phyloP scores from a whole-genome alignment of 2,888 invertebrate genomes.

The Tenthredo distinguenda region DNA sequence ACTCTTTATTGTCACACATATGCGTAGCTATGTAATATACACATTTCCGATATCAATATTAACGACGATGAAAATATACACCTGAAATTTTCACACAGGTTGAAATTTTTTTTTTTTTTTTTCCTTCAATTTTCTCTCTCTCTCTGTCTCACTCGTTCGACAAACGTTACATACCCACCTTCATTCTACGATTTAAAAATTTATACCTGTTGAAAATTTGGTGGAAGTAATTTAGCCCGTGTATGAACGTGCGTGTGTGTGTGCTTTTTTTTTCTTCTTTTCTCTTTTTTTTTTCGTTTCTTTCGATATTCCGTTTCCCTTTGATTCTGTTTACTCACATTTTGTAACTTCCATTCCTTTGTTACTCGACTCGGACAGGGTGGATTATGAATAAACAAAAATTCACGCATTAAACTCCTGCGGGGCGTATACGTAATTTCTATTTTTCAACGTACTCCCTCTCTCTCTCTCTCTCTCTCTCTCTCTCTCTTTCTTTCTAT shows the following conservation, averaged over 20 bases:
- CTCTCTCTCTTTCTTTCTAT: not conserved
- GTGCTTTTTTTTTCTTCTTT: too few relatives aligned
- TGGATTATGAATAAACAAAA: not conserved
- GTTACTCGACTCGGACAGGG: not conserved
- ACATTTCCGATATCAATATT: too few relatives aligned
- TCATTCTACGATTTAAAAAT: not conserved
- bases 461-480: not conserved
- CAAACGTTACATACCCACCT: not conserved
- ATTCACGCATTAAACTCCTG: not conserved
- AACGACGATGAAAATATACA: too few relatives aligned
- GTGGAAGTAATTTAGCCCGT: not conserved
- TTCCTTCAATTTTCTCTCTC: not conserved
- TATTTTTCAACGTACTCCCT: not conserved
- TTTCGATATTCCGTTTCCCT: not conserved
- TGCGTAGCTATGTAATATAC: too few relatives aligned
- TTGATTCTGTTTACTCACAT: slow-evolving; percentile 9
- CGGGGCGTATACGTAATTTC: not conserved
- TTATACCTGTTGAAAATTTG: not conserved
- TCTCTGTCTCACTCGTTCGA: not conserved
- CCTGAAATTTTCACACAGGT: not conserved
- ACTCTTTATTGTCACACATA: not conserved
- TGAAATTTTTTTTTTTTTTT: not conserved
- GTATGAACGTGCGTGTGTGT: not conserved
- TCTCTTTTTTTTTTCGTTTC: not conserved
- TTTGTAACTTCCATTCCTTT: not conserved